Base-by-base conservation (phyloP, 1,140 invertebrate genomes). In the Hycleus cichorii region DNA sequence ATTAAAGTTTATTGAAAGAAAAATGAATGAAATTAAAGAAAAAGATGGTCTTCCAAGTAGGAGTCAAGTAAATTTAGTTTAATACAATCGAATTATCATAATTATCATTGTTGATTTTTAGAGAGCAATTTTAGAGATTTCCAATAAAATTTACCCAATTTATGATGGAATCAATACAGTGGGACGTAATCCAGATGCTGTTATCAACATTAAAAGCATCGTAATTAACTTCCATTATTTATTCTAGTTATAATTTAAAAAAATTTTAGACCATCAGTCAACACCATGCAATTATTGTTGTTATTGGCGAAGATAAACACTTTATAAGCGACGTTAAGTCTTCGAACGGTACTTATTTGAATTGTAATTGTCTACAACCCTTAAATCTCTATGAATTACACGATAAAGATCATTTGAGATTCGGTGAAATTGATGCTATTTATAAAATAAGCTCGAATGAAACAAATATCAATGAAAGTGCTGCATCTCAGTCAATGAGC, bases 241-340 rank as follows among this genome's bases (percentile, higher is more conserved):
- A 26, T 47, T 26, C 6, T 25, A 10, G 2, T 52, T 52, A 18
- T 18, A 1, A 32, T 32, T 32, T 32, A 32, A 53, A 53, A 61
- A 39, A 38, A 40, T 66, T 67, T 12, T 45, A 71, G 69, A 65
- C 56, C 43, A 59, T 71, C 5, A 71, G 69, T 51, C 63, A 70
- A 46, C 63, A 70, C 11, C 70, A 72, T 63, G 65, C 68, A 11
- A 52, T 69, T 40, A 62, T 72, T 11, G 62, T 64, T 25, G 50
- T 67, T n/a, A 42, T 69, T 38, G 60, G 67, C 53, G 64, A 64
- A 44, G 32, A 58, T 26, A 49, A 55, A 18, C 65, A 70, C 44
- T 72, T 59, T 51, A 62, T 72, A 18, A 68, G 65, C 46, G 70
- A 72, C 58, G 57, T 71, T 40, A 64, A 64, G 18, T 72, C 70